Base-by-base conservation (phyloP, 1,140 invertebrate genomes). In the Bombus superbus region DNA sequence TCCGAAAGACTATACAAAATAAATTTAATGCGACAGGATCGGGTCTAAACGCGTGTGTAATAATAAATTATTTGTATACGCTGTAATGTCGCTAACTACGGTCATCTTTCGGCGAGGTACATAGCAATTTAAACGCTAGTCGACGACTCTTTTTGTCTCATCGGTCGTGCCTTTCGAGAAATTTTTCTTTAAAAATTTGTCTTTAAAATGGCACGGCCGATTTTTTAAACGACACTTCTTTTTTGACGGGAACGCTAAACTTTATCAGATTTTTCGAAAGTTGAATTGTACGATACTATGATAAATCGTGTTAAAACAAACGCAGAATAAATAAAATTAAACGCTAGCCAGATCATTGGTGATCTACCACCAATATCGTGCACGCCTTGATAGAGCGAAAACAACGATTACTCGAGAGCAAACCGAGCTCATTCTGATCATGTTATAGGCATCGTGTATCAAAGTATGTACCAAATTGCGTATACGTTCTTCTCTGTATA, bases 291-390 rank as follows among this genome's bases (percentile, higher is more conserved):
- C 32, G 22, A 71, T 59, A 72, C 28, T 25, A 22, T n/a, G 62
- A 83, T 42, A 83, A 44, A 77, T 83, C 35, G 11, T 38, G 35
- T 42, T 28, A 18, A 44, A 44, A 44, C 6, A 40, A 72, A 64
- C 28, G 42, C 53, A 62, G 53, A 85, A 73, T 85, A 85, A 85
- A 80, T 85, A 72, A 80, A 40, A 85, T 80, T 72, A 62, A 71
- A 59, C 76, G 53, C 66, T 47, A 79, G 32, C 32, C 32, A 32
- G 32, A 32, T 32, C 32, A 47, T 79, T 59, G 25, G n/a, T 57
- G 62, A 72, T 44, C 76, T 72, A 84, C 28, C 32, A 79, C 71
- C 35, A 6, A 80, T 79, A 47, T 79, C 66, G 53, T 42, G n/a
- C 28, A n/a, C 4, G 35, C n/a, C 18, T 57, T 53, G 2, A n/a